Conservation (phyloP, 2,888 invertebrate species). For the Ophion obscuratus region DNA sequence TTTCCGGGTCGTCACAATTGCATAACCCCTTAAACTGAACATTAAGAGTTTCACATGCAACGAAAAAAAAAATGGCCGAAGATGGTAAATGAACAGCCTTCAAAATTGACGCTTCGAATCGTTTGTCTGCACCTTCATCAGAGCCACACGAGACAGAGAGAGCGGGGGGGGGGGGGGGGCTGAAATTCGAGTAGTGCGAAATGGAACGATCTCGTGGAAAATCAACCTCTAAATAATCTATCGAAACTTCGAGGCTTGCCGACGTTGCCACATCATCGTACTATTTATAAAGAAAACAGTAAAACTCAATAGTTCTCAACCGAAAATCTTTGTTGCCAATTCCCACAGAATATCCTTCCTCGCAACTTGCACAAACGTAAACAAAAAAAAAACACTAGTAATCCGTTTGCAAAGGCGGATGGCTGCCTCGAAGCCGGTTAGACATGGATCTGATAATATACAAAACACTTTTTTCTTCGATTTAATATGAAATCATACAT, state of each 20-base stretch:
- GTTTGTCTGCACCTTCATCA: not conserved
- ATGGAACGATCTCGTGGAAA: constrained; percentile 40
- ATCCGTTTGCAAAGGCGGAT: constrained; percentile 23
- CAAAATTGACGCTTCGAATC: not conserved
- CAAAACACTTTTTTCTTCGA: constrained; percentile 38
- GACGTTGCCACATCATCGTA: not conserved
- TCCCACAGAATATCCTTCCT: not conserved
- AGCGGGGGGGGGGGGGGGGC: not conserved
- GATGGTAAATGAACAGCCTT: too few species aligned
- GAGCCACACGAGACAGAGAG: not conserved
- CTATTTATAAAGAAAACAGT: not conserved
- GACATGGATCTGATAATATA: constrained; percentile 20
- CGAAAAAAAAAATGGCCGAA: not conserved
- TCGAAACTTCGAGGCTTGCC: constrained; percentile 49
- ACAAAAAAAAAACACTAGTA: not conserved
- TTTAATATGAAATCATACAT: constrained; percentile 42
- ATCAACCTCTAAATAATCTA: constrained; percentile 24
- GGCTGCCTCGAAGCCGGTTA: constrained; percentile 55
- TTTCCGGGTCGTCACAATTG: too few species aligned
- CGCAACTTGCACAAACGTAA: not conserved
- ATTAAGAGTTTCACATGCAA: not conserved
- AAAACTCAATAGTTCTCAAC: not conserved
- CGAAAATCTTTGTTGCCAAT: not conserved
- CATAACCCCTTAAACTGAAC: not conserved
- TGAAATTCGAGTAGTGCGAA: not conserved